phyloP scores from a whole-genome alignment of 2,113 vertebrate species.

The Corythoichthys haematopterus region DNA sequence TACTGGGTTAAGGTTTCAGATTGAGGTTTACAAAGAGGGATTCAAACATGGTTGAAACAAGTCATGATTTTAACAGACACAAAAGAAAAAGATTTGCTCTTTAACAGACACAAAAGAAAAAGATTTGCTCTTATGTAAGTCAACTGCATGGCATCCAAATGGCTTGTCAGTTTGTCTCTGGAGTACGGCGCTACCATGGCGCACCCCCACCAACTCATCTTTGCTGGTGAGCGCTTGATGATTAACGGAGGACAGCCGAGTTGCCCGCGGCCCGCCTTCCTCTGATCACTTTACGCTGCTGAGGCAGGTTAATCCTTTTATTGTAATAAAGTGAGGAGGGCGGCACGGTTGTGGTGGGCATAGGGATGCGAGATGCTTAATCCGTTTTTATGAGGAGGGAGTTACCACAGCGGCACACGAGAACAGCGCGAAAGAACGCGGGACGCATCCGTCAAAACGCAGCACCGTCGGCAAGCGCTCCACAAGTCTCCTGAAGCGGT shows the following conservation, averaged over 20 bases:
- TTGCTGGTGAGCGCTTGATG: slow-evolving; percentile 36
- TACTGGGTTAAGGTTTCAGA: too few species aligned
- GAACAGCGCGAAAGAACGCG: slow-evolving; percentile 19
- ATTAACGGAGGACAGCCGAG: slow-evolving; percentile 53
- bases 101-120: too few species aligned
- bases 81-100: too few species aligned
- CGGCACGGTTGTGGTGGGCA: slow-evolving; percentile 6
- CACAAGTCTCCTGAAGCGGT: neutral
- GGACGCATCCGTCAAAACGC: slow-evolving; percentile 51
- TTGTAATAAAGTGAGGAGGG: slow-evolving; percentile 69
- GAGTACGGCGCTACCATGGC: slow-evolving; percentile 20
- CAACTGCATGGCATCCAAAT: slow-evolving; percentile 42
- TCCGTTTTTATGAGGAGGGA: slow-evolving; percentile 64
- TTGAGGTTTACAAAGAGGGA: too few species aligned
- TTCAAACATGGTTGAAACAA: too few species aligned
- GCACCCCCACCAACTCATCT: slow-evolving; percentile 6
- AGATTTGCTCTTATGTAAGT: slow-evolving; percentile 24
- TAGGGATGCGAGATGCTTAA: slow-evolving; percentile 58
- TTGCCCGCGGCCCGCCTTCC: slow-evolving; percentile 20
- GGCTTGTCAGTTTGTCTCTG: slow-evolving; percentile 44
- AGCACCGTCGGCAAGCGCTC: slow-evolving; percentile 22
- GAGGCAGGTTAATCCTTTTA: slow-evolving; percentile 73
- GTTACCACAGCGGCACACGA: slow-evolving; percentile 30
- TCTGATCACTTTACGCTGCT: slow-evolving; percentile 39
- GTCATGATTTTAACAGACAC: too few species aligned